Evolutionary conservation across 2,797 vertebrate genomes (phyloP), one percentile per base, ranked within the genome.

Genomic region (Alcedo atthis): DNA sequence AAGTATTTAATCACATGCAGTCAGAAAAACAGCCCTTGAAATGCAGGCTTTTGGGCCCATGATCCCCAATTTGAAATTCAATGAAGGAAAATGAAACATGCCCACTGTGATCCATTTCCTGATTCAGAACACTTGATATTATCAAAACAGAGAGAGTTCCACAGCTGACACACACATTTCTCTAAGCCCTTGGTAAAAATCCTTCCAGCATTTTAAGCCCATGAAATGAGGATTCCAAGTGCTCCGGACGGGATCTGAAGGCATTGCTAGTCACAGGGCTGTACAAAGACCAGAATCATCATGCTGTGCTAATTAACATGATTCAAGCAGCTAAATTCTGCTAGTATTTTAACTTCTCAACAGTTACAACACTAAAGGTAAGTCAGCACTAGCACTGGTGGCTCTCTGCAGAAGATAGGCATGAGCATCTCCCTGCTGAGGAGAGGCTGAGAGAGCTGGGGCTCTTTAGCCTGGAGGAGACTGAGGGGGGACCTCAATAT

Each of bases 151-250:
- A 88, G 46, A 64, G 79, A 83, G 76, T 69, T 87, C 87, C 89
- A 89, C 82, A 94, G 92, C 91, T 95, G 92, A 94, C 89, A 85
- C 87, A 76, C 91, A 95, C 87, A 90, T 95, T 93, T 92, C 62
- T 75, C 90, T 85, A 68, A 85, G 66, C 55, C 69, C 76, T 10
- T 17, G 63, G 67, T 68, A 67, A 90, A 90, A 92, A 79, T 55
- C 76, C 85, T 91, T 76, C 64, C 87, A 93, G 87, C 53, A 48
- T 77, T 83, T 84, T 54, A 86, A 91, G 58, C 58, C 66, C 81
- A 48, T 4, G 19, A 88, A 74, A 75, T 21, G 62, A 88, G 57
- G 71, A 74, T 61, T 82, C 61, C 28, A 68, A 1, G 0, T 30
- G 67, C 76, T 82, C 71, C 4, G 4, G 46, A 3, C 35, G 43